These are phyloP conservation scores for Oligia fasciuncula DNA, from an alignment of 2,888 invertebrate species.

Conservation along the genomic window DNA sequence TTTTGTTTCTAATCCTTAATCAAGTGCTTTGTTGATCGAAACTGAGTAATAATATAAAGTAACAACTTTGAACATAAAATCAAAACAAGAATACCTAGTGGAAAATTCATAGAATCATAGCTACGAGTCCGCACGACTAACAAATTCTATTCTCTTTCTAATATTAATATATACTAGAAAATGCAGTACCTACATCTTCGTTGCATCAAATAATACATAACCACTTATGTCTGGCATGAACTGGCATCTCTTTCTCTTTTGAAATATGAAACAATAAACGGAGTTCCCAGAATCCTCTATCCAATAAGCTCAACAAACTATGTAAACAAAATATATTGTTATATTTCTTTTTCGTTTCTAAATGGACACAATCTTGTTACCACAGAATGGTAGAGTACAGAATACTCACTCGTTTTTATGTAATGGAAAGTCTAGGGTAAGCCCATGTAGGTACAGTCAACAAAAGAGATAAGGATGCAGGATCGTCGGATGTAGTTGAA, in stretches of 20 bases:
- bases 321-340: conserved; percentile 45
- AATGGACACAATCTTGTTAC: conserved; percentile 22
- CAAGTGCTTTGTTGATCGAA: too few relatives aligned
- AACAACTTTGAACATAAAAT: background rate
- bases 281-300: conserved; percentile 16
- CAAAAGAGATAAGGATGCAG: too few relatives aligned
- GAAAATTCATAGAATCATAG: background rate
- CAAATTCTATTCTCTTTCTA: background rate
- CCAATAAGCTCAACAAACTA: conserved; percentile 39
- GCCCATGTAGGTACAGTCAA: too few relatives aligned
- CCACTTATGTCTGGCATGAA: background rate
- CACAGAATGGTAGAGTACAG: background rate
- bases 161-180: background rate
- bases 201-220: conserved; percentile 12
- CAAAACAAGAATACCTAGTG: background rate
- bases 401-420: conserved; percentile 3
- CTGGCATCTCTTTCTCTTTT: background rate
- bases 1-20: too few relatives aligned
- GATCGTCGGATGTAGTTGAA: too few relatives aligned
- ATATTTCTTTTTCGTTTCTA: conserved; percentile 26
- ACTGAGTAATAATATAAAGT: too few relatives aligned
- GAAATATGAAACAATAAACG: conserved; percentile 37
- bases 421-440: too few relatives aligned
- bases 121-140: too few relatives aligned
- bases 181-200: background rate